A percentile compares a stretch with the other conserved stretches of the same genome.
Evolutionary conservation across 2,888 invertebrate genomes (phyloP).

Genomic region (Thymelicus lineola): DNA sequence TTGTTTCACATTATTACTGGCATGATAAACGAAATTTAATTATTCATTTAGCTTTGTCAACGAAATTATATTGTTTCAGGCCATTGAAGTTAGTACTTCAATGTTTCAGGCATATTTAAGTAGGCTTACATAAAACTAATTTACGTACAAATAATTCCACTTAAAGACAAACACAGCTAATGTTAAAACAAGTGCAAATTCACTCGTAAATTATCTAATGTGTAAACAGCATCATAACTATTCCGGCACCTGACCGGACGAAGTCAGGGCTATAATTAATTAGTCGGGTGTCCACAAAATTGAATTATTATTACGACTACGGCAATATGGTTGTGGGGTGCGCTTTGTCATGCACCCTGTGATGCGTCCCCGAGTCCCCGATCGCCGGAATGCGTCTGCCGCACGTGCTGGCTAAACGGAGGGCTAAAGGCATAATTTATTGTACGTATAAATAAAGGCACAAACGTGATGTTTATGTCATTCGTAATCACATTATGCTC

Average conservation of each 20-base stretch:
- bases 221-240: background rate
- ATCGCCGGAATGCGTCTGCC: constrained; percentile 59
- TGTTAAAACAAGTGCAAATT: too few species aligned
- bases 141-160: too few species aligned
- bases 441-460: constrained; percentile 30
- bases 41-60: too few species aligned
- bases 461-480: background rate
- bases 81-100: too few species aligned
- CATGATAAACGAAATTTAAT: too few species aligned
- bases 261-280: constrained; percentile 48
- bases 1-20: too few species aligned
- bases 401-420: constrained; percentile 66
- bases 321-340: constrained; percentile 55
- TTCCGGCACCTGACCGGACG: constrained; percentile 46
- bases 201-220: background rate
- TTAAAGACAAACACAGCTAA: too few species aligned
- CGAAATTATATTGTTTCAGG: too few species aligned
- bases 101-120: too few species aligned
- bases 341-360: constrained; percentile 60
- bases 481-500: too few species aligned
- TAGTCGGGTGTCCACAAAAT: constrained; percentile 56
- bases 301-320: constrained; percentile 62
- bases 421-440: constrained; percentile 51
- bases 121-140: too few species aligned
- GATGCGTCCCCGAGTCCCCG: constrained; percentile 46